These are phyloP conservation scores for Delphinapterus leucas DNA, from an alignment of 2,113 vertebrate genomes.

Conservation along the genomic window DNA sequence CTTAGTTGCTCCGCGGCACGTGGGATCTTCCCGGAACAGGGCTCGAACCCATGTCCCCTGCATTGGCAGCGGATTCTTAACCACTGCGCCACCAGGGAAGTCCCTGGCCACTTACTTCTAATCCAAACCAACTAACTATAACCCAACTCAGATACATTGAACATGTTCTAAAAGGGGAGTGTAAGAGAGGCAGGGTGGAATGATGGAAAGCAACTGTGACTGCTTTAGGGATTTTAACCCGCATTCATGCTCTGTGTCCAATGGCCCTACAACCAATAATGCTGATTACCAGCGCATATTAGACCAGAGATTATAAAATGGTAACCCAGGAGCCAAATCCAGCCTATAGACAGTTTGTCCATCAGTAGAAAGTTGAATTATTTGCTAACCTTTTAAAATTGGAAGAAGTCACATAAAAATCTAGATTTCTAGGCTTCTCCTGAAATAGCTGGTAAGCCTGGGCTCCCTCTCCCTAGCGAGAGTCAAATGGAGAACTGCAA, in stretches of 20 bases:
- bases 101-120: not conserved
- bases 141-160: not conserved
- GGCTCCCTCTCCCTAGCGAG: not conserved
- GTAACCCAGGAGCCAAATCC: not conserved
- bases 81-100: no score
- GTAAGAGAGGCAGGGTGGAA: not conserved
- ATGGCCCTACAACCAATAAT: not conserved
- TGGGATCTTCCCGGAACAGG: no score
- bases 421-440: not conserved
- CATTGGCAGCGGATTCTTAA: no score
- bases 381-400: not conserved
- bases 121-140: not conserved
- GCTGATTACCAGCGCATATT: not conserved
- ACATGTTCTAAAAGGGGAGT: not conserved
- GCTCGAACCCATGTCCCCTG: no score
- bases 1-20: no score
- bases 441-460: not conserved
- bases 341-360: not conserved
- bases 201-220: not conserved
- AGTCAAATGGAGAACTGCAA: not conserved
- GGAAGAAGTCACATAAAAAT: conserved; percentile 12
- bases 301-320: not conserved
- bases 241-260: not conserved
- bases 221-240: not conserved
- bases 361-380: not conserved